Percentiles rank a stretch among this genome's conserved stretches.
Conservation (phyloP, 2,888 invertebrate species). For the Exephanes ischioxanthus region DNA sequence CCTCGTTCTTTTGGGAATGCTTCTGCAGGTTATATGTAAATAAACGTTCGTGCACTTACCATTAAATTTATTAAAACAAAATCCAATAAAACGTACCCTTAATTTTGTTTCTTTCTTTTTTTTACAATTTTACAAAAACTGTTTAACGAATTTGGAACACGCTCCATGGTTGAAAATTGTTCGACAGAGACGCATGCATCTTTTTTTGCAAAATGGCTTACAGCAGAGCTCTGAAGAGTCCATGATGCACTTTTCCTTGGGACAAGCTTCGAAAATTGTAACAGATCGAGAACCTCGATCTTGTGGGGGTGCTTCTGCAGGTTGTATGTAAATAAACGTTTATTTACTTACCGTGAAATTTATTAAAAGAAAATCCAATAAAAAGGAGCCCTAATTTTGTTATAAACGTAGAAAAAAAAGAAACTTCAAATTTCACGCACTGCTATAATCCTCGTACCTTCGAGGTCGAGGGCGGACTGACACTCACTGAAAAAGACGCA, state of each 20-base stretch:
- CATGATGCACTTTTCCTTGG: background rate
- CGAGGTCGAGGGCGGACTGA: constrained; percentile 25
- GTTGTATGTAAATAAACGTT: background rate
- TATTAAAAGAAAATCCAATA: background rate
- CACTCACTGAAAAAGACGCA: background rate
- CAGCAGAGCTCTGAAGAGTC: background rate
- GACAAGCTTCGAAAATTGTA: background rate
- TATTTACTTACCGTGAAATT: background rate
- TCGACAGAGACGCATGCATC: background rate
- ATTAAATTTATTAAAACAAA: background rate
- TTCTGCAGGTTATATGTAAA: background rate
- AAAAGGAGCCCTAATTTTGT: background rate
- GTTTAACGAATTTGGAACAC: background rate
- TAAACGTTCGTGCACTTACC: background rate
- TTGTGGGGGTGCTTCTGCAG: background rate
- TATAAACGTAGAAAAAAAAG: background rate
- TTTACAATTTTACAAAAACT: background rate
- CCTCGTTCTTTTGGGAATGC: background rate
- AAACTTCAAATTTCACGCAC: background rate
- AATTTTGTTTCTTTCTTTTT: background rate
- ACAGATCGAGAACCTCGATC: background rate
- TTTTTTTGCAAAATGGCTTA: constrained; percentile 3
- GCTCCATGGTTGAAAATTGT: background rate
- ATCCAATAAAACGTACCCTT: background rate
- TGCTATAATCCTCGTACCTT: constrained; percentile 21